Evolutionary conservation across 2,797 vertebrate species (phyloP).

Genomic region (Semaprochilodus insignis): DNA sequence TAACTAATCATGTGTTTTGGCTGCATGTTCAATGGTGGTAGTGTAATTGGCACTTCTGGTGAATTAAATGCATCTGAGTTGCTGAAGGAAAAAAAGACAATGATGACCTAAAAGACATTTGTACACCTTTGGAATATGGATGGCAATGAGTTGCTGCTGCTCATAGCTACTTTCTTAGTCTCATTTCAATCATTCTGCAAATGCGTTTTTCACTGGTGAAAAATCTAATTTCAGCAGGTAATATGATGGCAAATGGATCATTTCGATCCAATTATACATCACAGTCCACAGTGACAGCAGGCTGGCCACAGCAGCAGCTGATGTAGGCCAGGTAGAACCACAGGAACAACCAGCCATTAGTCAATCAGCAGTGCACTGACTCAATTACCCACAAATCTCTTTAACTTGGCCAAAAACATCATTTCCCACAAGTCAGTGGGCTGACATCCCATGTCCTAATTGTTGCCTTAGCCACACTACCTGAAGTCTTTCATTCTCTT

Average conservation of each 20-base stretch:
- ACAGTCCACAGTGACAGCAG: slow-evolving; percentile 24
- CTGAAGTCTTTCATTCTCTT: slow-evolving; percentile 35
- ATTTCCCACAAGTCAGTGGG: slow-evolving; percentile 50
- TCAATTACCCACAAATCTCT: slow-evolving; percentile 46
- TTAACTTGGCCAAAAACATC: slow-evolving; percentile 38
- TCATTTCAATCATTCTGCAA: background rate
- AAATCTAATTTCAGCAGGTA: slow-evolving; percentile 33
- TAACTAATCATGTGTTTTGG: background rate
- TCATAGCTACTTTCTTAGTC: background rate
- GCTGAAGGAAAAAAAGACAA: background rate
- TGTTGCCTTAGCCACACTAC: slow-evolving; percentile 24
- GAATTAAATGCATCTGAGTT: background rate
- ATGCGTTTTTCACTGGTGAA: background rate
- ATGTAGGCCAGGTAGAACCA: slow-evolving; percentile 31
- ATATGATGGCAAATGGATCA: slow-evolving; percentile 31
- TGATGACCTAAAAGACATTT: background rate
- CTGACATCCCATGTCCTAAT: slow-evolving; percentile 35
- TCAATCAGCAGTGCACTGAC: slow-evolving; percentile 35
- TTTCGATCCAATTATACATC: slow-evolving; percentile 34
- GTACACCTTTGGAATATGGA: background rate
- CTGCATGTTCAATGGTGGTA: background rate
- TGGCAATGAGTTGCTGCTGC: background rate
- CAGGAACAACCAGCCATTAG: slow-evolving; percentile 40
- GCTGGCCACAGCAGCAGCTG: slow-evolving; percentile 19
- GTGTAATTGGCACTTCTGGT: slow-evolving; percentile 3